Evolutionary conservation across 2,888 invertebrate species (phyloP).

Genomic region (Neoascia interrupta): DNA sequence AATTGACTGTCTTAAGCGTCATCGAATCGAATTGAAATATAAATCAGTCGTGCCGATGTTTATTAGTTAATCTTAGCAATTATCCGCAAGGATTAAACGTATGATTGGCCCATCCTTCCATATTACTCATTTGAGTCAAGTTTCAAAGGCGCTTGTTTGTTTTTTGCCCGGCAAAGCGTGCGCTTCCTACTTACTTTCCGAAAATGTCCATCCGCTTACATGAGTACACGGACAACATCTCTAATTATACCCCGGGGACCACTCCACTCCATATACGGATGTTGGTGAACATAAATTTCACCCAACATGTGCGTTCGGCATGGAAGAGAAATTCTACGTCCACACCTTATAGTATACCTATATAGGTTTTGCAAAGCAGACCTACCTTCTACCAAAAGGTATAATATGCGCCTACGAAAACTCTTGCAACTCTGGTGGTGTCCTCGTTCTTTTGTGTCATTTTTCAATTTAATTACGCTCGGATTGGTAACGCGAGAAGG

Average conservation of each 20-base stretch:
- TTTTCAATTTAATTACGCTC: constrained; percentile 68
- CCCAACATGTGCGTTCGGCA: constrained; percentile 43
- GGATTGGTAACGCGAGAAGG: constrained; percentile 69
- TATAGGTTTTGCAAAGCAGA: background rate
- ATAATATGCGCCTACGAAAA: constrained; percentile 59
- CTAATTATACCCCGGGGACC: constrained; percentile 62
- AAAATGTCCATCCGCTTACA: constrained; percentile 49
- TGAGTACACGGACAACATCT: constrained; percentile 30
- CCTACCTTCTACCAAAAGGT: too few relatives aligned
- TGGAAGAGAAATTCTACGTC: constrained; percentile 62
- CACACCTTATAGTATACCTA: constrained; percentile 56
- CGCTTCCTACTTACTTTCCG: constrained; percentile 35
- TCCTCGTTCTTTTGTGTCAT: constrained; percentile 61
- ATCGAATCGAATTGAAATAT: constrained; percentile 20
- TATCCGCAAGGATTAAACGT: constrained; percentile 52
- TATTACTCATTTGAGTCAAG: constrained; percentile 55
- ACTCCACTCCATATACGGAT: constrained; percentile 49
- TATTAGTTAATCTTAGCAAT: constrained; percentile 67
- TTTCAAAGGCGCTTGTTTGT: constrained; percentile 41
- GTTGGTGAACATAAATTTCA: constrained; percentile 61
- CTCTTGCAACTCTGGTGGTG: constrained; percentile 46
- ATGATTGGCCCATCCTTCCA: constrained; percentile 54
- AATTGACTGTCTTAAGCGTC: constrained; percentile 2
- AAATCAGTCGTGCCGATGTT: constrained; percentile 49
- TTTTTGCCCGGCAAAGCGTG: constrained; percentile 18